A percentile compares a stretch with the other conserved stretches of the same genome.
Evolutionary conservation across 1,140 invertebrate genomes (phyloP).

Genomic region (Lethrus apterus): DNA sequence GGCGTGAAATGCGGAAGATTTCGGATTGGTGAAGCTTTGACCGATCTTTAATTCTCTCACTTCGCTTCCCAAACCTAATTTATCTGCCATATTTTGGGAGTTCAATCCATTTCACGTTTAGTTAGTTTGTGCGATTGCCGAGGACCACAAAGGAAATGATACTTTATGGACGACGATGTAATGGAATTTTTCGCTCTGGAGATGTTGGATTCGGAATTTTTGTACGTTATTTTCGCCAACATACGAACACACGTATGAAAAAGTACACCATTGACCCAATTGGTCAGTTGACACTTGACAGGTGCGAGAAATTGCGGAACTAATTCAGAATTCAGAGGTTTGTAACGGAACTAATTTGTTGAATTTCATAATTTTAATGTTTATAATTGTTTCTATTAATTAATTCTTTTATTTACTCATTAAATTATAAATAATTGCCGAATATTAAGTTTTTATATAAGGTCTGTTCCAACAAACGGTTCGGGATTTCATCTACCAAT

Average conservation of each 20-base stretch:
- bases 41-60: slow-evolving; percentile 77
- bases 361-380: too few species aligned
- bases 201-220: background rate
- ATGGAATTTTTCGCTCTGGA: background rate
- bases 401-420: too few species aligned
- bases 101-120: slow-evolving; percentile 15
- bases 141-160: background rate
- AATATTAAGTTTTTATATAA: too few species aligned
- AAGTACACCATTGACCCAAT: slow-evolving; percentile 38
- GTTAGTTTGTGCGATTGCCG: background rate
- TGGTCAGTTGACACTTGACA: slow-evolving; percentile 29
- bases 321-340: background rate
- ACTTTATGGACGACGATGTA: background rate
- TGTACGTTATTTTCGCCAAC: background rate
- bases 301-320: background rate
- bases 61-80: slow-evolving; percentile 65
- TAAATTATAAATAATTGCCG: too few species aligned
- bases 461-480: too few species aligned
- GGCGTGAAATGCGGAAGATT: slow-evolving; percentile 71
- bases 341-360: too few species aligned
- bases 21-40: slow-evolving; percentile 67
- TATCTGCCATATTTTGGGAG: slow-evolving; percentile 55
- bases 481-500: too few species aligned
- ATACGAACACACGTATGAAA: slow-evolving; percentile 28
- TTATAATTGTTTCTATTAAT: too few species aligned